Conservation (phyloP, 2,113 vertebrate genomes). For the Piprites chloris region DNA sequence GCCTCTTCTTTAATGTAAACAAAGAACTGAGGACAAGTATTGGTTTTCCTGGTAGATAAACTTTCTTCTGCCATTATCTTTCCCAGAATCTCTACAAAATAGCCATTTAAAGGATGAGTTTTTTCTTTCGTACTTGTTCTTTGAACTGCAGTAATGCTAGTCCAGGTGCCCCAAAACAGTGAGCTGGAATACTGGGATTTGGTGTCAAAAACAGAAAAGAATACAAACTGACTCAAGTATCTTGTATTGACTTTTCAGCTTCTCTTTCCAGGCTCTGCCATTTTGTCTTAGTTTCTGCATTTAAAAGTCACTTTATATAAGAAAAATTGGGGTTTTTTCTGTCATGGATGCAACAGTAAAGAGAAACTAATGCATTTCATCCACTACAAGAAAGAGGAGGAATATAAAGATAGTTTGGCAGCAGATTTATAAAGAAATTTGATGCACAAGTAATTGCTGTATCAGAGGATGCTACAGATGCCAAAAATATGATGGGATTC, state of each 20-base stretch:
- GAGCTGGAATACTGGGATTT: background rate
- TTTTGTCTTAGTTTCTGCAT: background rate
- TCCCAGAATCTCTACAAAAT: background rate
- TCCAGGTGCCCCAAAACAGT: background rate
- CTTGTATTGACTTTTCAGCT: background rate
- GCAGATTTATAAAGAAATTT: background rate
- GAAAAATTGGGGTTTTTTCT: background rate
- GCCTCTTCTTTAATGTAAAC: background rate
- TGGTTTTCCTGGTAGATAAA: background rate
- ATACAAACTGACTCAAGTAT: rapidly evolving
- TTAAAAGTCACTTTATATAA: background rate
- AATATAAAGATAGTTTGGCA: background rate
- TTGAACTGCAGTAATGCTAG: background rate
- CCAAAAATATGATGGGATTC: background rate
- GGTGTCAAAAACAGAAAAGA: background rate
- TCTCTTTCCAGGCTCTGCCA: background rate
- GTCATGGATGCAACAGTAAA: background rate
- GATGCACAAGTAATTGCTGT: background rate
- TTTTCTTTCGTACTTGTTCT: background rate
- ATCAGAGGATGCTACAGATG: background rate
- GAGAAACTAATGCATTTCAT: background rate
- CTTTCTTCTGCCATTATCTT: background rate
- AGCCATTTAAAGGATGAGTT: background rate
- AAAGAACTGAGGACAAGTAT: background rate
- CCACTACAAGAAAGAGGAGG: background rate